Evolutionary conservation across 1,140 invertebrate genomes (phyloP).

Genomic region (Drosophila rufa): DNA sequence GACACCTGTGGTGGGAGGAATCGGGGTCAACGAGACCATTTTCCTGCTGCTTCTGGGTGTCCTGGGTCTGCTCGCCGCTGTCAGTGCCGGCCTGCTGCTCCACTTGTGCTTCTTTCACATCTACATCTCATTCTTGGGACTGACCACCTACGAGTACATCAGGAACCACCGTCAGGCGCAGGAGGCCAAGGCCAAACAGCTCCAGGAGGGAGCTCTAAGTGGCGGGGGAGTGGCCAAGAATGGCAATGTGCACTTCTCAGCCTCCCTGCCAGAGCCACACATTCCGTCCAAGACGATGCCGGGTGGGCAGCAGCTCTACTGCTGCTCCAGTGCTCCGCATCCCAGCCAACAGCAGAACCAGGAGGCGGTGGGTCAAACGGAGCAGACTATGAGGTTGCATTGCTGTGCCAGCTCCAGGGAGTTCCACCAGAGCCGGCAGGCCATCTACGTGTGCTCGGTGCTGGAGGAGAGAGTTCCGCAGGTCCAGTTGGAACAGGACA

Average conservation of each 20-base stretch:
- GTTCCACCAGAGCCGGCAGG: slow-evolving; percentile 73
- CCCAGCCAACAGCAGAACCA: slow-evolving; percentile 58
- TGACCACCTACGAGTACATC: slow-evolving; percentile 96
- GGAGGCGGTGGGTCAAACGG: slow-evolving; percentile 32
- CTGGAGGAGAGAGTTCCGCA: slow-evolving; percentile 61
- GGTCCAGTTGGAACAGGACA: slow-evolving; percentile 37
- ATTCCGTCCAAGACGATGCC: slow-evolving; percentile 73
- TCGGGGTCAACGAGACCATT: slow-evolving; percentile 86
- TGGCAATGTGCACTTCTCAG: slow-evolving; percentile 44
- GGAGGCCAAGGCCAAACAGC: slow-evolving; percentile 72
- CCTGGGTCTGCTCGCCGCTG: slow-evolving; percentile 89
- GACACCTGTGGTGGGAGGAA: slow-evolving; percentile 59
- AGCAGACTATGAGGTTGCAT: slow-evolving; percentile 53
- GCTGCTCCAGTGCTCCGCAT: slow-evolving; percentile 74
- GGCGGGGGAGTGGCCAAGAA: slow-evolving; percentile 31
- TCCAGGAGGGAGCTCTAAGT: slow-evolving; percentile 41
- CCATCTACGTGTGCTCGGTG: slow-evolving; percentile 81
- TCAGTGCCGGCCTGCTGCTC: slow-evolving; percentile 91
- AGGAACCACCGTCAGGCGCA: slow-evolving; percentile 87
- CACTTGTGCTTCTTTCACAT: slow-evolving; percentile 96
- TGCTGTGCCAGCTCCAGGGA: slow-evolving; percentile 79
- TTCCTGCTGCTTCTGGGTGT: slow-evolving; percentile 89
- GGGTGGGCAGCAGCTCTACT: slow-evolving; percentile 65
- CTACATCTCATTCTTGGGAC: slow-evolving; percentile 92
- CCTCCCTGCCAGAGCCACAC: slow-evolving; percentile 41